Percentiles rank a stretch among this genome's conserved stretches.
phyloP scores from a whole-genome alignment of 1,140 invertebrate species.

The Phortica variegata region DNA sequence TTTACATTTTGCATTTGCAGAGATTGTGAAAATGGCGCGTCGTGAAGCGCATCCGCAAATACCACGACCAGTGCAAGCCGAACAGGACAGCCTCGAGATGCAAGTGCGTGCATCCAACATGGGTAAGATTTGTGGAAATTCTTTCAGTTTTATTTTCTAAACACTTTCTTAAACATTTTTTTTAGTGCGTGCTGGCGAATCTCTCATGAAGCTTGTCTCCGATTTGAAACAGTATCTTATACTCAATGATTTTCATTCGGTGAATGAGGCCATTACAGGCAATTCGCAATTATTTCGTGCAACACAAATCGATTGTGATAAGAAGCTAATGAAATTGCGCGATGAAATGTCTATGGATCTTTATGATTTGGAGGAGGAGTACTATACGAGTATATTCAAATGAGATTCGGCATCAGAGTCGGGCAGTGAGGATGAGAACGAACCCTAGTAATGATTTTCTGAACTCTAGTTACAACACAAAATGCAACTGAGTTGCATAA shows the following conservation, averaged over 20 bases:
- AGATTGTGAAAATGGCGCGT: slow-evolving; percentile 91
- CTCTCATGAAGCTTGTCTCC: slow-evolving; percentile 92
- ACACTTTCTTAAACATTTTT: background rate
- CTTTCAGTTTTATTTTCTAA: background rate
- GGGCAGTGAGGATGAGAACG: too few species aligned
- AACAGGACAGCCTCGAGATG: slow-evolving; percentile 96
- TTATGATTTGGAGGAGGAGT: slow-evolving; percentile 96
- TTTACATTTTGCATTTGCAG: slow-evolving; percentile 57
- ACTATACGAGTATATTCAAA: slow-evolving; percentile 94
- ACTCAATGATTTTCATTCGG: slow-evolving; percentile 94
- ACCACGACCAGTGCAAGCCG: slow-evolving; percentile 83
- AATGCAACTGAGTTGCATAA: too few species aligned
- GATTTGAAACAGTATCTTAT: slow-evolving; percentile 97
- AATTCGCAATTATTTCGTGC: slow-evolving; percentile 87
- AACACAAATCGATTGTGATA: slow-evolving; percentile 89
- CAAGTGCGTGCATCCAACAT: slow-evolving; percentile 93
- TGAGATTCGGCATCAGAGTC: slow-evolving; percentile 37
- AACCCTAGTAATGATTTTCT: too few species aligned
- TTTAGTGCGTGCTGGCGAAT: slow-evolving; percentile 86
- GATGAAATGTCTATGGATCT: slow-evolving; percentile 95
- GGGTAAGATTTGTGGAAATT: slow-evolving; percentile 61
- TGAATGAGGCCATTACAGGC: slow-evolving; percentile 91
- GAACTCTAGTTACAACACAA: too few species aligned
- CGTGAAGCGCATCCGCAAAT: slow-evolving; percentile 91
- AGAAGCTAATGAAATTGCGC: slow-evolving; percentile 85